Conservation (phyloP, 1,140 invertebrate species). For the Meloidogyne chitwoodi region DNA sequence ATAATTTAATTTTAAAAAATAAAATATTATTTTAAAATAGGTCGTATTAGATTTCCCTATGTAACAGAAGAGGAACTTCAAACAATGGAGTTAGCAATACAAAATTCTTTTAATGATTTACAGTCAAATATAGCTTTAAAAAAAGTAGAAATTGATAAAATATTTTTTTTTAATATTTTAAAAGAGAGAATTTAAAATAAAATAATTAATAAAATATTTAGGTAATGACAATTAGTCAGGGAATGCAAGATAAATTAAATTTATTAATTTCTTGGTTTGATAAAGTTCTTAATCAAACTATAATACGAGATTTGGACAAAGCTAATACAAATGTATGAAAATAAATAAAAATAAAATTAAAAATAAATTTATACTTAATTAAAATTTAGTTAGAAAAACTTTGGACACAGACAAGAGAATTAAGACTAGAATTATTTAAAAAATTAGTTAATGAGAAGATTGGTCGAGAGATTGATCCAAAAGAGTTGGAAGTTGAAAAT, state of each 20-base stretch:
- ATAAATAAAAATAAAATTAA: neutral
- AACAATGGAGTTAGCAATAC: conserved; percentile 63
- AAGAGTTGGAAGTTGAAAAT: neutral
- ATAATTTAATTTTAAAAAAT: neutral
- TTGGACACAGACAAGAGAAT: conserved; percentile 53
- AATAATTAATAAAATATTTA: conserved; percentile 45
- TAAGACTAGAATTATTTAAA: conserved; percentile 51
- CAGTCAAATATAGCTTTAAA: conserved; percentile 63
- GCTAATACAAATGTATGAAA: conserved; percentile 47
- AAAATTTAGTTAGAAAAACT: conserved; percentile 42
- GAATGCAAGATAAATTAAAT: conserved; percentile 64
- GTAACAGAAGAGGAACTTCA: conserved; percentile 66
- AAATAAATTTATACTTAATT: too few relatives aligned
- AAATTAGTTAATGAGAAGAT: conserved; percentile 45
- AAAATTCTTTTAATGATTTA: conserved; percentile 67
- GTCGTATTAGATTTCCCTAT: conserved; percentile 67
- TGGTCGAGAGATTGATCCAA: conserved; percentile 38
- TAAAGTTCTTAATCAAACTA: conserved; percentile 60
- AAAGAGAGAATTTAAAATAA: too few relatives aligned
- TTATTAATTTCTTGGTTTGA: conserved; percentile 68
- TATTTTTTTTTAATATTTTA: too few relatives aligned
- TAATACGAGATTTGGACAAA: conserved; percentile 56
- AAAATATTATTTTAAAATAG: too few relatives aligned
- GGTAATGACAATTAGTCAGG: conserved; percentile 64
- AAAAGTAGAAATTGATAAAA: neutral